phyloP scores from a whole-genome alignment of 2,113 vertebrate genomes.

The Myotis brandtii region DNA sequence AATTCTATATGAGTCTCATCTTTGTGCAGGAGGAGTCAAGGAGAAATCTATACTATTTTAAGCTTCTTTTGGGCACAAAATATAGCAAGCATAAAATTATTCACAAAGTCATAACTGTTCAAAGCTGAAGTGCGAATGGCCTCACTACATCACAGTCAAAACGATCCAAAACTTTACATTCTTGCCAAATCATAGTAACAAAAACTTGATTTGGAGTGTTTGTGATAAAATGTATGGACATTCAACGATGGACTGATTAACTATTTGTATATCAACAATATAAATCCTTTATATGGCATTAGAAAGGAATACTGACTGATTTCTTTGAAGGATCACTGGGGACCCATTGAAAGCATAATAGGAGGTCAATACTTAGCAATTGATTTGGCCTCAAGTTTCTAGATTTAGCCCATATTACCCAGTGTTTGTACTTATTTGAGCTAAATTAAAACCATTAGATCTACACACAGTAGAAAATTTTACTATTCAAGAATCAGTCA shows the following conservation, averaged over 20 bases:
- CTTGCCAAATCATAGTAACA: constrained; percentile 43
- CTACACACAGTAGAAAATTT: neutral
- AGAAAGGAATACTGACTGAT: neutral
- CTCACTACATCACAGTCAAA: constrained; percentile 4
- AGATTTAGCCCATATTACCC: neutral
- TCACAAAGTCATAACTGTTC: constrained; percentile 56
- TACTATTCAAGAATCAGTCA: neutral
- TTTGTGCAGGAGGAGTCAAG: constrained; percentile 63
- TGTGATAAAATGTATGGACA: neutral
- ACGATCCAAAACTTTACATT: constrained; percentile 38
- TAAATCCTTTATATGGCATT: neutral
- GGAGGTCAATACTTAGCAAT: neutral
- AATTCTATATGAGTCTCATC: constrained; percentile 73
- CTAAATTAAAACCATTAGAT: constrained; percentile 1
- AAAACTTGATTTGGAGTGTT: neutral
- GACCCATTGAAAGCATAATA: constrained; percentile 29
- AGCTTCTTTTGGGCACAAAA: constrained; percentile 45
- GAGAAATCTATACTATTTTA: neutral
- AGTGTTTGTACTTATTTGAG: neutral
- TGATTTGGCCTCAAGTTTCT: constrained; percentile 10
- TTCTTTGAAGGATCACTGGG: constrained; percentile 32
- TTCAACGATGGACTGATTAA: neutral
- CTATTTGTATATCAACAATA: neutral
- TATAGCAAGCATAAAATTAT: constrained; percentile 54
- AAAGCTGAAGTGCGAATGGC: constrained; percentile 24